A percentile compares a stretch with the other conserved stretches of the same genome.
Conservation (phyloP, 2,888 invertebrate genomes). For the Chirona hameri region DNA sequence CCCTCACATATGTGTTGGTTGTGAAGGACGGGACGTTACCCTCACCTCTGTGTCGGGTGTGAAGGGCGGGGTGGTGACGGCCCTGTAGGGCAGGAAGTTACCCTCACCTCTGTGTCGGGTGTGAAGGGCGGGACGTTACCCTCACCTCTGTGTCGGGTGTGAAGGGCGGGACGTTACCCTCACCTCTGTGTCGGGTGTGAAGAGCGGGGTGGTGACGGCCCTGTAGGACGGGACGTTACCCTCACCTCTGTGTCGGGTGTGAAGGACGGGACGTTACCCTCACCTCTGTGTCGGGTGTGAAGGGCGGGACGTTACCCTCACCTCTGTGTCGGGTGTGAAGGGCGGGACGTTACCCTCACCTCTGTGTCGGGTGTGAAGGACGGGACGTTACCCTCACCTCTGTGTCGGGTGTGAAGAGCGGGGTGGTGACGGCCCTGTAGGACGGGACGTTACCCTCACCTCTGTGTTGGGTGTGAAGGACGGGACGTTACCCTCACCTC, state of each 20-base stretch:
- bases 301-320: too few species aligned
- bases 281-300: background rate
- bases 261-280: slow-evolving; percentile 2
- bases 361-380: background rate
- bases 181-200: background rate
- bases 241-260: too few species aligned
- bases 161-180: slow-evolving; percentile 2
- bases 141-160: too few species aligned
- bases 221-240: background rate
- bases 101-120: too few species aligned
- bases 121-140: slow-evolving; percentile 9
- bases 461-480: too few species aligned
- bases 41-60: too few species aligned
- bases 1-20: too few species aligned
- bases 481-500: too few species aligned
- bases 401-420: background rate
- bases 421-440: slow-evolving; percentile 2
- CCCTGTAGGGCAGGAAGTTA: background rate
- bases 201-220: slow-evolving; percentile 3
- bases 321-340: background rate
- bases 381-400: too few species aligned
- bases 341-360: too few species aligned
- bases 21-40: slow-evolving; percentile 9
- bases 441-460: background rate
- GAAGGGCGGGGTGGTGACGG: slow-evolving; percentile 5